A percentile compares a stretch with the other conserved stretches of the same genome.
phyloP scores from a whole-genome alignment of 2,888 invertebrate species.

The Rhogogaster chlorosoma region DNA sequence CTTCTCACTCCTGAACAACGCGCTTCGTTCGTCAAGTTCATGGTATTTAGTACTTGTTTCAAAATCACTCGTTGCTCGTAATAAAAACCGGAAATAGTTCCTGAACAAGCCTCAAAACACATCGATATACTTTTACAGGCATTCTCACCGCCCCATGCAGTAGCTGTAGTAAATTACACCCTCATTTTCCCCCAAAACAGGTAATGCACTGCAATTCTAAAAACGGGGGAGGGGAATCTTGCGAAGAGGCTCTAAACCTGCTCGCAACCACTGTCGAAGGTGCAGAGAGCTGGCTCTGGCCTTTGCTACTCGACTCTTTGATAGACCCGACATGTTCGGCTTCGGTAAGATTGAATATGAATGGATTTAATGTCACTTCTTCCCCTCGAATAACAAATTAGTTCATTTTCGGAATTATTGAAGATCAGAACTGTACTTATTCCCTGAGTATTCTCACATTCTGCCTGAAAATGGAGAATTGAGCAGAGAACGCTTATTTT shows the following conservation, averaged over 20 bases:
- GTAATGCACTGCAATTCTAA: slow-evolving; percentile 67
- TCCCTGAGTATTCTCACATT: too few relatives aligned
- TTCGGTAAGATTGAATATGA: slow-evolving; percentile 56
- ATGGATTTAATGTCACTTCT: neutral
- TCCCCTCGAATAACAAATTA: neutral
- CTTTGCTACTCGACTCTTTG: slow-evolving; percentile 68
- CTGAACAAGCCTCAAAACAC: neutral
- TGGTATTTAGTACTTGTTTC: slow-evolving; percentile 62
- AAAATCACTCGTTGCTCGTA: neutral
- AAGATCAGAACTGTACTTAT: too few relatives aligned
- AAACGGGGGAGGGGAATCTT: slow-evolving; percentile 68
- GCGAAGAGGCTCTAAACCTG: slow-evolving; percentile 71
- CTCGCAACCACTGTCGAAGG: slow-evolving; percentile 73
- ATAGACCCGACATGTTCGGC: slow-evolving; percentile 65
- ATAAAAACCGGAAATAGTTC: neutral
- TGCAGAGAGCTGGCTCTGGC: slow-evolving; percentile 73
- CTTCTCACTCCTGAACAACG: slow-evolving; percentile 71
- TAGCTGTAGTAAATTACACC: neutral
- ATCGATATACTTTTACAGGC: neutral
- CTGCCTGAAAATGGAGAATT: neutral
- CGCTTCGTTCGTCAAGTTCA: slow-evolving; percentile 69
- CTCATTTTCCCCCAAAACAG: slow-evolving; percentile 54
- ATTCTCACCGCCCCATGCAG: neutral
- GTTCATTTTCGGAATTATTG: too few relatives aligned
- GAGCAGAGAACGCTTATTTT: neutral